A percentile compares a stretch with the other conserved stretches of the same genome.
Evolutionary conservation across 2,113 vertebrate species (phyloP).

Genomic region (Poecile atricapillus): DNA sequence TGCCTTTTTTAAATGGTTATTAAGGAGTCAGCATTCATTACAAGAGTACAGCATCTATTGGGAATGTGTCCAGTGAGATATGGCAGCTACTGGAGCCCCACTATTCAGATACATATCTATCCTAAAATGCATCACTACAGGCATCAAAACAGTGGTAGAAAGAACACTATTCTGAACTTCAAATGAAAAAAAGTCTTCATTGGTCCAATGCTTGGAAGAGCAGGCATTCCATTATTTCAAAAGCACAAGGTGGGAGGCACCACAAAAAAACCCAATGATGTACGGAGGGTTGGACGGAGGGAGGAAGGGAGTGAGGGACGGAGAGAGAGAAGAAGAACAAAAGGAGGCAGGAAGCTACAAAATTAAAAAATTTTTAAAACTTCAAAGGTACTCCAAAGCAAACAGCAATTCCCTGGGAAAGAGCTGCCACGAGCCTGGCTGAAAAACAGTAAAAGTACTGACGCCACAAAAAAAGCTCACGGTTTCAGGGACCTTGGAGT

Average conservation of each 20-base stretch:
- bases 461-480: not conserved
- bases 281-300: not conserved
- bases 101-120: not conserved
- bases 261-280: not conserved
- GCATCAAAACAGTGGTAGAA: not conserved
- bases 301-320: not conserved
- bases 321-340: accelerated
- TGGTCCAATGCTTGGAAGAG: not conserved
- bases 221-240: not conserved
- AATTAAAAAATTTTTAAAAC: not conserved
- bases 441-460: not conserved
- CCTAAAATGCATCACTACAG: not conserved
- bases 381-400: not conserved
- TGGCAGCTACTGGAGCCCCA: not conserved
- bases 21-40: not conserved
- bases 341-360: not conserved
- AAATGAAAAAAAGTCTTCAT: not conserved
- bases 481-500: not conserved
- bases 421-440: not conserved
- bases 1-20: not conserved
- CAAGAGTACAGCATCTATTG: not conserved
- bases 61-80: not conserved
- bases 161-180: not conserved
- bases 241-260: not conserved
- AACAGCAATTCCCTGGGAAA: not conserved